Conservation (phyloP, 2,113 vertebrate genomes). For the Himantopus leucocephalus region DNA sequence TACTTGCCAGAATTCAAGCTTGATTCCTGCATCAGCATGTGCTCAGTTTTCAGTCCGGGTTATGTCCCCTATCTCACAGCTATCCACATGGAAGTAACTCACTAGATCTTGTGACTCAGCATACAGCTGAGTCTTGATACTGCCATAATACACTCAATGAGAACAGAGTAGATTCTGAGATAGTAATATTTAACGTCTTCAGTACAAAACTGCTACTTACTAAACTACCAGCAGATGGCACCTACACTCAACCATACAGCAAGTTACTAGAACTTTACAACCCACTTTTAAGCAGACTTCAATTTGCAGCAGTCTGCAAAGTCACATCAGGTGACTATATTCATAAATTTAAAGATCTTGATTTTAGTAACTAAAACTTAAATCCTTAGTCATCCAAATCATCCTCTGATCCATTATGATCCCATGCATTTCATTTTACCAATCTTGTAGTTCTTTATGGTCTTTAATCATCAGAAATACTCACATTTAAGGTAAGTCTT, state of each 20-base stretch:
- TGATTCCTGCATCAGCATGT: not conserved
- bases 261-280: not conserved
- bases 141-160: not conserved
- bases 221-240: slow-evolving; percentile 1
- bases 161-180: not conserved
- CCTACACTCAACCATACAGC: rapidly evolving
- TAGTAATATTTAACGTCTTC: not conserved
- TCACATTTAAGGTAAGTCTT: not conserved
- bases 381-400: not conserved
- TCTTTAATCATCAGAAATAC: not conserved
- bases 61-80: not conserved
- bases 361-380: not conserved
- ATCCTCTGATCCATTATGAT: not conserved
- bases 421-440: not conserved
- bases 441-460: not conserved
- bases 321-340: not conserved
- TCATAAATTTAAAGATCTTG: not conserved
- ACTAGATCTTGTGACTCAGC: not conserved
- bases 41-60: not conserved
- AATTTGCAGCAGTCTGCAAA: not conserved
- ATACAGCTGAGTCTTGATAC: not conserved
- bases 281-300: not conserved
- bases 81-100: not conserved
- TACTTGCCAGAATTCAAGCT: not conserved
- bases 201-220: not conserved